phyloP scores from a whole-genome alignment of 2,113 vertebrate genomes.

The Ciconia stormi region DNA sequence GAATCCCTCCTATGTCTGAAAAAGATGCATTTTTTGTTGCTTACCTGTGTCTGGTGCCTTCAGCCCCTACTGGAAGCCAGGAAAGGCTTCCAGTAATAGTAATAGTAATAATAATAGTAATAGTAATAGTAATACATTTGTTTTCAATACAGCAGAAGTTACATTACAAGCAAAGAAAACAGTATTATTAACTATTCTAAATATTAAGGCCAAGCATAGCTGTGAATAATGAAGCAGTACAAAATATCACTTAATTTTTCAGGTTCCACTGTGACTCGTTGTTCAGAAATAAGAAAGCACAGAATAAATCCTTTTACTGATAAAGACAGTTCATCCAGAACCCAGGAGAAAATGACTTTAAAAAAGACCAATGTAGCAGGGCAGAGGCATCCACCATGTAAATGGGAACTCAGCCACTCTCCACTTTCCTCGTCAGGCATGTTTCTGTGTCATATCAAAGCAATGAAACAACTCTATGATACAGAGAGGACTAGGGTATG shows the following conservation, averaged over 20 bases:
- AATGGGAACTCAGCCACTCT: not conserved
- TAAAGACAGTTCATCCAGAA: not conserved
- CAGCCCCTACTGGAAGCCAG: not conserved
- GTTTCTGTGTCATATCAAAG: not conserved
- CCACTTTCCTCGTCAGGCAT: not conserved
- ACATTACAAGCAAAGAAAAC: not conserved
- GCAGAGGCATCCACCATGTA: not conserved
- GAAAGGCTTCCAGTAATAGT: not conserved
- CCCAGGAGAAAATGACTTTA: not conserved
- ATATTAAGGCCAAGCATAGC: not conserved
- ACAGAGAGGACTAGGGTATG: not conserved
- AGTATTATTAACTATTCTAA: not conserved
- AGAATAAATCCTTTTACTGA: not conserved
- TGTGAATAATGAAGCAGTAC: not conserved
- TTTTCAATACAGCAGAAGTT: not conserved
- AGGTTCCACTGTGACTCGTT: not conserved
- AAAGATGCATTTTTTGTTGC: not conserved
- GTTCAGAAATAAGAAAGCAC: not conserved
- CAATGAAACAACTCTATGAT: not conserved
- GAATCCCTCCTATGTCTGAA: not conserved
- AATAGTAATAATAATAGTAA: not conserved
- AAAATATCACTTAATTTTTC: not conserved
- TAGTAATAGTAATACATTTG: not conserved
- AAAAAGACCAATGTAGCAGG: not conserved
- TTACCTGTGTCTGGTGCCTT: not conserved